Conservation (phyloP, 2,797 vertebrate species). For the Falco biarmicus region DNA sequence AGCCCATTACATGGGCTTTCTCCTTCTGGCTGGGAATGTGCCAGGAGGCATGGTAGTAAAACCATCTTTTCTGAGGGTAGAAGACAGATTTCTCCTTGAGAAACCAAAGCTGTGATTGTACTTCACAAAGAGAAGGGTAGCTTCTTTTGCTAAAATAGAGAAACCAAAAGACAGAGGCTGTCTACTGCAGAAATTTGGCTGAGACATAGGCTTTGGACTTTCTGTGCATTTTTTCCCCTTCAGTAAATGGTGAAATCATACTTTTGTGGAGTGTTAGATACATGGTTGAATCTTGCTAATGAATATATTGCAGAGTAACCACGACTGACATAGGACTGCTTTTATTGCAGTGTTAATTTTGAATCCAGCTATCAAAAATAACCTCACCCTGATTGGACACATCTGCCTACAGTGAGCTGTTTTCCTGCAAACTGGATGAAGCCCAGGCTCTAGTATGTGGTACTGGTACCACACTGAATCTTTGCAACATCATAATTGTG, state of each 20-base stretch:
- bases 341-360: background rate
- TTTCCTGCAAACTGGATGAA: background rate
- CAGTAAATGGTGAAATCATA: background rate
- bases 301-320: background rate
- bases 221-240: background rate
- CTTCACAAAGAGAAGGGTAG: background rate
- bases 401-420: background rate
- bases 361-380: slow-evolving; percentile 2
- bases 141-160: background rate
- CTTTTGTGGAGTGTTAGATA: background rate
- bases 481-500: background rate
- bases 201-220: background rate
- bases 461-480: background rate
- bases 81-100: background rate
- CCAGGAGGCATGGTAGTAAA: background rate
- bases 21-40: background rate
- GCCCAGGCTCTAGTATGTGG: background rate
- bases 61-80: background rate
- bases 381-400: background rate
- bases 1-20: fast-evolving
- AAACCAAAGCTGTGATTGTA: background rate
- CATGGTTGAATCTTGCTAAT: background rate
- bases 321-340: background rate
- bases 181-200: background rate
- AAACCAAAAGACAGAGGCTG: background rate